A percentile compares a stretch with the other conserved stretches of the same genome.
Conservation (phyloP, 1,140 invertebrate species). For the Cyclargus thomasi region DNA sequence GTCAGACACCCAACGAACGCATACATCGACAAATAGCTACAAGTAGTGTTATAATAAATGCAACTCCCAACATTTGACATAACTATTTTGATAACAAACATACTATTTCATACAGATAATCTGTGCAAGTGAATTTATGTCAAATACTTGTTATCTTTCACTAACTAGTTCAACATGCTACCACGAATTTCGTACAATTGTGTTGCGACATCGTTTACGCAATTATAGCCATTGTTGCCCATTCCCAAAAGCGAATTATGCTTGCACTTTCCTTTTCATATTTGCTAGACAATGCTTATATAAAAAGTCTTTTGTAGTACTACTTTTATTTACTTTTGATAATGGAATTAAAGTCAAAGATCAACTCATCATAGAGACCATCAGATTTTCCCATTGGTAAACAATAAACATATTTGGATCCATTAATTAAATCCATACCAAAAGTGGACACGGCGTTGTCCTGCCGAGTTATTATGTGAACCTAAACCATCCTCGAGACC, state of each 20-base stretch:
- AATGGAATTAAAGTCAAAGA: not conserved
- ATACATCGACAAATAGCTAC: too few species aligned
- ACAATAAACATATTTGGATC: not conserved
- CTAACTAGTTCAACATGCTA: slow-evolving; percentile 31
- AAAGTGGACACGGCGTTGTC: too few species aligned
- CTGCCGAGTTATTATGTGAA: too few species aligned
- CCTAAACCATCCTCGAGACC: too few species aligned
- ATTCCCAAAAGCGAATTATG: slow-evolving; percentile 26
- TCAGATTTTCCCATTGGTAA: not conserved
- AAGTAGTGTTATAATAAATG: too few species aligned
- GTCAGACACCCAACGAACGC: too few species aligned
- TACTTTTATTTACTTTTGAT: slow-evolving; percentile 1
- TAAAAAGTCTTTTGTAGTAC: slow-evolving; percentile 11
- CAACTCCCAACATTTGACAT: not conserved
- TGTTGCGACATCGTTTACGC: slow-evolving; percentile 30
- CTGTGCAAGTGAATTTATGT: slow-evolving; percentile 30
- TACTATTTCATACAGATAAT: slow-evolving; percentile 23
- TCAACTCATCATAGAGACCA: too few species aligned
- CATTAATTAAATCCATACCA: not conserved
- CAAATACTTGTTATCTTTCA: slow-evolving; percentile 25
- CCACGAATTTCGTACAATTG: slow-evolving; percentile 27
- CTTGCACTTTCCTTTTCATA: slow-evolving; percentile 25
- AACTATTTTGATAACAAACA: not conserved
- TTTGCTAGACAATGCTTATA: slow-evolving; percentile 13
- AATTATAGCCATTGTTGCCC: slow-evolving; percentile 29